Evolutionary conservation across 2,797 vertebrate species (phyloP).

Genomic region (Thunnus albacares): DNA sequence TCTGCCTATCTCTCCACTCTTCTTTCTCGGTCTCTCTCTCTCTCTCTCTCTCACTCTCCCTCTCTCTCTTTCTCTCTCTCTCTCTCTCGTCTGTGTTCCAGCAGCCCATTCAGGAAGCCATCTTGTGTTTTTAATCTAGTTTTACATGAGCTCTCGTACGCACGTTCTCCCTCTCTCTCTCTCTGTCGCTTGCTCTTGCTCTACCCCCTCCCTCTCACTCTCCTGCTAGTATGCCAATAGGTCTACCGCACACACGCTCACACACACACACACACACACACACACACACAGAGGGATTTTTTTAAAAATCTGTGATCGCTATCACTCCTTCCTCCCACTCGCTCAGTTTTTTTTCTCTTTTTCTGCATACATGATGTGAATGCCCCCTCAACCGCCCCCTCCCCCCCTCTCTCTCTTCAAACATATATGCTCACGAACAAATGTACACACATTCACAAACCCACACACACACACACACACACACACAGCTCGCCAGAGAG

Average conservation of each 20-base stretch:
- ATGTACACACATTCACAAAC: conserved; percentile 55
- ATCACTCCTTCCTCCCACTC: conserved; percentile 74
- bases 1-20: conserved; percentile 71
- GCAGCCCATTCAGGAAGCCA: conserved; percentile 91
- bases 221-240: conserved; percentile 77
- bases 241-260: conserved; percentile 75
- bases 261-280: conserved; percentile 51
- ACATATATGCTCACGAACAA: conserved; percentile 70
- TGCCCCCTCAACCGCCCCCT: conserved; percentile 44
- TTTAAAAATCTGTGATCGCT: conserved; percentile 76
- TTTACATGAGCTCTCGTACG: conserved; percentile 86
- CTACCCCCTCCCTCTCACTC: conserved; percentile 60
- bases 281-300: conserved; percentile 64
- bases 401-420: conserved; percentile 41
- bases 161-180: conserved; percentile 77
- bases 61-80: conserved; percentile 61
- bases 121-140: conserved; percentile 90
- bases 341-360: conserved; percentile 53
- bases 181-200: conserved; percentile 65
- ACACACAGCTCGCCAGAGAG: conserved; percentile 67
- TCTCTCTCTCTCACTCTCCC: conserved; percentile 59
- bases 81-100: conserved; percentile 79
- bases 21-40: conserved; percentile 65
- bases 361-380: conserved; percentile 80
- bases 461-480: conserved; percentile 56